phyloP scores from a whole-genome alignment of 2,797 vertebrate species.

The Gobio occitaniae region DNA sequence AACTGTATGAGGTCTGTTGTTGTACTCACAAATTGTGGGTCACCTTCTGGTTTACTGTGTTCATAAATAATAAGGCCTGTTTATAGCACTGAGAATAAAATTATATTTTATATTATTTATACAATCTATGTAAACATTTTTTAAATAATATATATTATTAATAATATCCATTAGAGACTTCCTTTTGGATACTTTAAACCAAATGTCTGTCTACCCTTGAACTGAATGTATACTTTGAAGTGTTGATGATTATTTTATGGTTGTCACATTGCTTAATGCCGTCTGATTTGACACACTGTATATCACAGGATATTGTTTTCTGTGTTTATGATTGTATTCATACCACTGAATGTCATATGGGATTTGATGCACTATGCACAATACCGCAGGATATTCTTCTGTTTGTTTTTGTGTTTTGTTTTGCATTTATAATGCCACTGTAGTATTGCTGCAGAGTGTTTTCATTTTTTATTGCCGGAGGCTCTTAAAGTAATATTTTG shows the following conservation, averaged over 20 bases:
- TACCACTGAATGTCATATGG: neutral
- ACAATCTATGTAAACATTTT: neutral
- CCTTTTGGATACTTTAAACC: neutral
- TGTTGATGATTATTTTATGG: neutral
- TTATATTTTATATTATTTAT: neutral
- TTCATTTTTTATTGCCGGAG: constrained; percentile 12
- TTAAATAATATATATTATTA: neutral
- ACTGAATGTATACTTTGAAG: neutral
- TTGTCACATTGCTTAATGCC: neutral
- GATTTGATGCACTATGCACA: neutral
- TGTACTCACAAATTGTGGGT: neutral
- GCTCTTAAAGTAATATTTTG: neutral
- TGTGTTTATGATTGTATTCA: constrained; percentile 6
- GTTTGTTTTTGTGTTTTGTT: constrained; percentile 14
- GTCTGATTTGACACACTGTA: neutral
- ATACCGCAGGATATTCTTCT: neutral
- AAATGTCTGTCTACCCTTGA: neutral
- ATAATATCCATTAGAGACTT: neutral
- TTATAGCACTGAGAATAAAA: neutral
- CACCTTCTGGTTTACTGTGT: neutral
- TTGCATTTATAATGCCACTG: constrained; percentile 19
- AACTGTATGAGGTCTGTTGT: constrained; percentile 4
- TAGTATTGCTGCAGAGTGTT: neutral
- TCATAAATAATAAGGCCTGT: constrained; percentile 4
- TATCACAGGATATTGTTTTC: constrained; percentile 17